Evolutionary conservation across 2,113 vertebrate genomes (phyloP), one percentile per base, ranked within the genome.

Genomic region (Oxyruncus cristatus): DNA sequence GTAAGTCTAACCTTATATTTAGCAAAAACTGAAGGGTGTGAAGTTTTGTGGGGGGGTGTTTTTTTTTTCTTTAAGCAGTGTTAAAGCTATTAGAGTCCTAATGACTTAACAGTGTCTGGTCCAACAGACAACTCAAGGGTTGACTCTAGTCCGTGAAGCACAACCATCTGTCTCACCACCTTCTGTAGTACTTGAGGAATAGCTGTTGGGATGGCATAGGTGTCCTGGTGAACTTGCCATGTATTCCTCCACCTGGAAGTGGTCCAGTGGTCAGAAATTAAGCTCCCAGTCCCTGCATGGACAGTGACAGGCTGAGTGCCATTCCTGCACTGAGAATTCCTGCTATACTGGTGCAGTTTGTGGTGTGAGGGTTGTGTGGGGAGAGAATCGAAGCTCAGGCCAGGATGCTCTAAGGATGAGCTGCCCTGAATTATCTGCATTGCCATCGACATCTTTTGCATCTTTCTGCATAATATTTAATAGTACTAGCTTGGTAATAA

Each of bases 61-160:
- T 22, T 46, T 7, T 14, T 32, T 66, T 72, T 33, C 89, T 65
- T 65, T 33, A 42, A 84, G 84, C 23, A 28, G 55, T 42, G 53
- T 82, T 95, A 82, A 94, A 88, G 39, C 62, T 94, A 27, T 91
- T 95, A 78, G 50, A 33, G 68, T 85, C 67, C n/a, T 89, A 76
- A 85, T 81, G 55, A 59, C 62, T 79, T 83, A 71, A 14, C 30
- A 59, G 62, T 73, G 62, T 92, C 85, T 93, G 71, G 50, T 88
- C 63, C 37, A 52, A n/a, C 53, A 92, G 82, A 73, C 49, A 92
- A 1, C 14, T 88, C 86, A 12, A 0, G 1, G 16, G 50, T 71
- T 80, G 79, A 84, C 35, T 80, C 3, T 5, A n/a, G 67, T 84
- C 79, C 0, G 0, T 70, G 33, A 53, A 62, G 63, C 2, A 0